Percentiles rank a stretch among this genome's conserved stretches.
These are phyloP conservation scores for Axea sp. DNA, from an alignment of 2,888 invertebrate species.

Conservation along the genomic window DNA sequence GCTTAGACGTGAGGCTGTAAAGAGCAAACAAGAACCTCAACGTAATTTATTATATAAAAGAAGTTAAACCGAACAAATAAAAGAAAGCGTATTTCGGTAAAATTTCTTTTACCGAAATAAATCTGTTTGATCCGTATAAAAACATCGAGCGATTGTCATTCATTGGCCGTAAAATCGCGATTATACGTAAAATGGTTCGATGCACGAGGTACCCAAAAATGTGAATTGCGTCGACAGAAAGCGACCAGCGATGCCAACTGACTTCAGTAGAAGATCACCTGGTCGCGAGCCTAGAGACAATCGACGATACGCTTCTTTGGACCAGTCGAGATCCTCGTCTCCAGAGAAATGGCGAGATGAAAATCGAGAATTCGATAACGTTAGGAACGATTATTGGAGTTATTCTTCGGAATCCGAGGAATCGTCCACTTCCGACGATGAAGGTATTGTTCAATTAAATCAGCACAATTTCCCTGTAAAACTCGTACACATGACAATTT, in stretches of 20 bases:
- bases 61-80: neutral
- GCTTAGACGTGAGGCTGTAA: conserved; percentile 30
- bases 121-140: conserved; percentile 5
- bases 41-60: no score
- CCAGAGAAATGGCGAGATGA: conserved; percentile 63
- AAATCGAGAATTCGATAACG: conserved; percentile 64
- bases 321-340: conserved; percentile 64
- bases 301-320: conserved; percentile 60
- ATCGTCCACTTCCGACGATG: conserved; percentile 77
- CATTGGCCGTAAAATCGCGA: conserved; percentile 30
- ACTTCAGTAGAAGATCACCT: conserved; percentile 71
- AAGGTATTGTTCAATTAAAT: conserved; percentile 70
- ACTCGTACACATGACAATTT: neutral
- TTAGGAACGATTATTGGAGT: conserved; percentile 67
- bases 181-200: conserved; percentile 16
- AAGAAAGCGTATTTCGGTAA: neutral
- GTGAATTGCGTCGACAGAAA: conserved; percentile 68
- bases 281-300: conserved; percentile 71
- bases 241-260: conserved; percentile 74
- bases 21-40: no score
- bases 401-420: conserved; percentile 77
- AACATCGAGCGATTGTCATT: conserved; percentile 28
- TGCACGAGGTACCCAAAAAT: conserved; percentile 22
- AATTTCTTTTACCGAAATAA: conserved; percentile 8
- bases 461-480: conserved; percentile 6